Evolutionary conservation across 2,888 invertebrate species (phyloP).

Genomic region (Leptodirus hochenwartii): DNA sequence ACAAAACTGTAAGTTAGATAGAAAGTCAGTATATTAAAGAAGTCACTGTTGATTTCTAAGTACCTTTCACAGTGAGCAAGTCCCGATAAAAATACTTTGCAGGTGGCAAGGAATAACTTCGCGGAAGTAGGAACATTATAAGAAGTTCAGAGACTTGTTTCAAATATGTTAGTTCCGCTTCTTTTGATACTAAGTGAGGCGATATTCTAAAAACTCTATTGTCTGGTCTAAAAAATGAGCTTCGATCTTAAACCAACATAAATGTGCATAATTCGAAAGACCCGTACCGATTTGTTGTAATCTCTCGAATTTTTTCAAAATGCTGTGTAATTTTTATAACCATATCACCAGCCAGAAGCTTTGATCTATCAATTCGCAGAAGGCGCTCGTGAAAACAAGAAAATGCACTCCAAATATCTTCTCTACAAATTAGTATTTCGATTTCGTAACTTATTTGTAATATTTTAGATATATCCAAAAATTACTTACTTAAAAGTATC

Average conservation of each 20-base stretch:
- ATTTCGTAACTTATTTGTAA: conserved; percentile 2
- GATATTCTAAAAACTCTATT: conserved; percentile 51
- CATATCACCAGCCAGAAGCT: conserved; percentile 66
- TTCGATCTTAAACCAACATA: conserved; percentile 2
- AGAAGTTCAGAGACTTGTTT: conserved; percentile 67
- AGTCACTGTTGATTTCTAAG: conserved; percentile 14
- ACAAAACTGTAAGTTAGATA: conserved; percentile 48
- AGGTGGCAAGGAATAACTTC: conserved; percentile 61
- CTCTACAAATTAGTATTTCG: conserved; percentile 32
- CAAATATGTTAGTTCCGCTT: conserved; percentile 63
- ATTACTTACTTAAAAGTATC: conserved; percentile 22
- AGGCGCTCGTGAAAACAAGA: conserved; percentile 57
- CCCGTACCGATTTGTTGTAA: conserved; percentile 33
- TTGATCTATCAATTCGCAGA: conserved; percentile 59
- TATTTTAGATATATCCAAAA: conserved; percentile 6
- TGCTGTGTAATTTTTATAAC: conserved; percentile 65
- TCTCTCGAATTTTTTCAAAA: conserved; percentile 67
- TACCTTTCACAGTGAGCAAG: conserved; percentile 70
- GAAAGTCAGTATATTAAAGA: conserved; percentile 16
- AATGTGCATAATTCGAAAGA: conserved; percentile 3
- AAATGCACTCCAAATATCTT: conserved; percentile 68
- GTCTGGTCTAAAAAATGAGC: conserved; percentile 32
- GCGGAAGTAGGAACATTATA: conserved; percentile 63
- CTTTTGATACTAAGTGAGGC: conserved; percentile 52
- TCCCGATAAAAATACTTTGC: conserved; percentile 66